phyloP scores from a whole-genome alignment of 1,140 invertebrate species.

The Lordiphosa stackelbergi region DNA sequence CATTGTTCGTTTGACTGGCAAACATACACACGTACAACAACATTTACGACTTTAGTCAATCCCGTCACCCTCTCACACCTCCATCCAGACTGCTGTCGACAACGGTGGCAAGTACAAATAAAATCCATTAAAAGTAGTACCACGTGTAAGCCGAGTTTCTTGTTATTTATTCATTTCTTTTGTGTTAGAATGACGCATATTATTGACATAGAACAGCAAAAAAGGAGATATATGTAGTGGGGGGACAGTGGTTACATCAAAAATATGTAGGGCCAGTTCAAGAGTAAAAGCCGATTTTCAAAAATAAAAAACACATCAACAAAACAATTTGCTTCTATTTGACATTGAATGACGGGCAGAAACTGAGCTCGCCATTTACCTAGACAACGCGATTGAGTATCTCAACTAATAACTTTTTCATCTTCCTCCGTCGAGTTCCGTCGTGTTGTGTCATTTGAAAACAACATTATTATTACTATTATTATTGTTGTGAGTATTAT shows the following conservation, averaged over 20 bases:
- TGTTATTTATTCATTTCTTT: slow-evolving; percentile 51
- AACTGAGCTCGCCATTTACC: slow-evolving; percentile 6
- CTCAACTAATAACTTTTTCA: slow-evolving; percentile 3
- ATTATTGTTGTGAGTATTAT: slow-evolving; percentile 69
- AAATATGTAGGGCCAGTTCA: slow-evolving; percentile 31
- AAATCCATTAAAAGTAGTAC: slow-evolving; percentile 71
- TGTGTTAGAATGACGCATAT: slow-evolving; percentile 67
- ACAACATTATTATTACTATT: slow-evolving; percentile 70
- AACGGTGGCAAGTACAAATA: slow-evolving; percentile 69
- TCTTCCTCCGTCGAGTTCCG: slow-evolving; percentile 3
- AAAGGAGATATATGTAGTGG: slow-evolving; percentile 1
- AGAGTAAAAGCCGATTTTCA: slow-evolving; percentile 44
- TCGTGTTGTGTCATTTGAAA: slow-evolving; percentile 52
- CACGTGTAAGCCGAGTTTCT: slow-evolving; percentile 59
- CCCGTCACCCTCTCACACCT: slow-evolving; percentile 11
- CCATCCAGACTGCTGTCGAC: neutral
- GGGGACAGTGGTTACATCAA: slow-evolving; percentile 18
- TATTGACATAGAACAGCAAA: slow-evolving; percentile 46
- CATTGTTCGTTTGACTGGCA: slow-evolving; percentile 40
- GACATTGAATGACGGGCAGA: neutral
- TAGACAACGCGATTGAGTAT: slow-evolving; percentile 4
- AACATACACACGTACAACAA: slow-evolving; percentile 40
- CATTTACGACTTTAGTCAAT: slow-evolving; percentile 45
- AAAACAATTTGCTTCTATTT: slow-evolving; percentile 50
- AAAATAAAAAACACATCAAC: slow-evolving; percentile 26